Conservation (phyloP, 1,140 invertebrate genomes). For the Eriosoma lanigerum region DNA sequence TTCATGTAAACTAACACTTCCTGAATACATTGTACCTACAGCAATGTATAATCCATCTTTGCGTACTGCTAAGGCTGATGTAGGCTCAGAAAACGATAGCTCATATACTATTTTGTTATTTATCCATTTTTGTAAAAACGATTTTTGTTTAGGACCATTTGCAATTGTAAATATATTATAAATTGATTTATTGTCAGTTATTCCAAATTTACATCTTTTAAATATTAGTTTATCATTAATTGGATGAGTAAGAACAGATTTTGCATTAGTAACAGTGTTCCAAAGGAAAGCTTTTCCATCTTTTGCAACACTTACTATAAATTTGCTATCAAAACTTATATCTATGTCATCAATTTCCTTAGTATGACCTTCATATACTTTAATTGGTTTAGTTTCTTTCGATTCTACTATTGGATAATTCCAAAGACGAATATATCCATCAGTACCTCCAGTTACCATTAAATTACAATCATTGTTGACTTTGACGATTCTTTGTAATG, state of each 20-base stretch:
- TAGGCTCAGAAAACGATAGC: conserved; percentile 61
- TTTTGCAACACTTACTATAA: conserved; percentile 80
- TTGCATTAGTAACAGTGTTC: conserved; percentile 68
- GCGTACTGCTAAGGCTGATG: conserved; percentile 83
- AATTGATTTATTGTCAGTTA: conserved; percentile 21
- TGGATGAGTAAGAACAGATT: conserved; percentile 66
- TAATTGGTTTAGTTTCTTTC: conserved; percentile 47
- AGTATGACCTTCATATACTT: conserved; percentile 69
- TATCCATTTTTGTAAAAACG: conserved; percentile 63
- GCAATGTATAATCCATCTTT: conserved; percentile 89
- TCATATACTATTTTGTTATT: conserved; percentile 53
- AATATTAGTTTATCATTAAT: conserved; percentile 56
- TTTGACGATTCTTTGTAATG: conserved; percentile 82
- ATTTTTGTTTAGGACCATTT: conserved; percentile 42
- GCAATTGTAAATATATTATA: conserved; percentile 36
- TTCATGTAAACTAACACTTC: conserved; percentile 85
- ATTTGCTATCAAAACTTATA: conserved; percentile 75
- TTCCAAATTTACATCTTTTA: conserved; percentile 56
- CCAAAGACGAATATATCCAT: conserved; percentile 87
- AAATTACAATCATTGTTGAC: conserved; percentile 74
- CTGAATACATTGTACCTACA: conserved; percentile 89
- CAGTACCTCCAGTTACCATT: conserved; percentile 88
- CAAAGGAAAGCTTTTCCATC: conserved; percentile 82
- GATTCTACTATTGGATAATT: conserved; percentile 77
- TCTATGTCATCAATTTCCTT: conserved; percentile 91